Base-by-base conservation (phyloP, 2,888 invertebrate genomes). In the Chromoteleia sp. region DNA sequence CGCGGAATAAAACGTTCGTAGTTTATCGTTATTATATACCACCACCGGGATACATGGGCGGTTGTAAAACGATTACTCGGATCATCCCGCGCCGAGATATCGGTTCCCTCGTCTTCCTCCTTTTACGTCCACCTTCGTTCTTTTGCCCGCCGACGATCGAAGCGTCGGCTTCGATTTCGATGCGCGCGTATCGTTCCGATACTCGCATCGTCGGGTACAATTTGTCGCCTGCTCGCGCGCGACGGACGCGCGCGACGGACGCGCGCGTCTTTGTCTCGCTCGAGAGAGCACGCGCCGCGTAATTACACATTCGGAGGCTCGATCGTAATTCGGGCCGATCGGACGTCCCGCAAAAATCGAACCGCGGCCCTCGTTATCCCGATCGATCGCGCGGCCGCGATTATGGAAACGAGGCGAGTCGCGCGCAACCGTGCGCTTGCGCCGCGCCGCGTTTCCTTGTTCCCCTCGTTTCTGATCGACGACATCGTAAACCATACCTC, bases 21-120 rank as follows among this genome's bases (percentile, higher is more conserved):
- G 86, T 89, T 89, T 88, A 89, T 88, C 87, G 85, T 84, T 85
- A 87, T 88, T 88, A 87, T 85, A 85, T 82, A 85, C 85, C 83
- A 81, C 80, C 76, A 12, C 80, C 76, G 14, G 19, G 84, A 87
- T 88, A 87, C 84, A 87, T 87, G 84, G 85, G 85, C 86, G 85
- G 85, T 88, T 86, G 86, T 85, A 84, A 87, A 87, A 89, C 86
- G 86, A 87, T 87, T 86, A 84, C 85, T 83, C 83, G 84, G 71
- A 58, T 54, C 54, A 30, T 68, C 67, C 54, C 15, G 12, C 52
- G 41, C 39, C 14, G 10, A 15, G 36, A 48, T 41, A 29, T 15
- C 61, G 61, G 8, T 48, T n/a, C 48, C 10, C 6, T 41, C 14
- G n/a, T 25, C 61, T 63, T 63, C 29, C 48, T 12, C 30, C 0